phyloP scores from a whole-genome alignment of 2,797 vertebrate genomes.

The Hypotaenidia philippensis region DNA sequence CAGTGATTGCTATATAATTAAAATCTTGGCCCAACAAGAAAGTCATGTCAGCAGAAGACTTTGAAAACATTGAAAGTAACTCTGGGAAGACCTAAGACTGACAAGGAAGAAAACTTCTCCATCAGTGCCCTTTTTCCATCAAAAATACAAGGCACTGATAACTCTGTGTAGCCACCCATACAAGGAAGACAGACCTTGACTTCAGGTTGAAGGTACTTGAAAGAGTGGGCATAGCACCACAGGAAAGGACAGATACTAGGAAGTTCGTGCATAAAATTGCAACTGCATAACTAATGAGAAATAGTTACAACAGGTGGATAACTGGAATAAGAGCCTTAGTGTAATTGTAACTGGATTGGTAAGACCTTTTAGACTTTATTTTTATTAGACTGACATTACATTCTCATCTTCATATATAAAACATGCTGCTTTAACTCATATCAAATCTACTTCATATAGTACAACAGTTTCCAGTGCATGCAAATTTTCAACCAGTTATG shows the following conservation, averaged over 20 bases:
- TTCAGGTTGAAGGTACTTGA: not conserved
- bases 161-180: not conserved
- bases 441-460: not conserved
- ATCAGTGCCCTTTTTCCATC: not conserved
- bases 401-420: not conserved
- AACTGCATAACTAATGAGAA: not conserved
- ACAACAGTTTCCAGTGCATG: not conserved
- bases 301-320: not conserved
- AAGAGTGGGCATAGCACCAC: not conserved
- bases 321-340: not conserved
- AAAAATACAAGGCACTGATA: not conserved
- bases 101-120: not conserved
- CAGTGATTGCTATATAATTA: not conserved
- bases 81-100: not conserved
- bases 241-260: not conserved
- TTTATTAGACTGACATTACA: not conserved
- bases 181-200: not conserved
- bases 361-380: not conserved
- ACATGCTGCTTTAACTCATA: not conserved
- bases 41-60: not conserved
- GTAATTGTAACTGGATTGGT: not conserved
- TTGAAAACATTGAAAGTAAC: not conserved
- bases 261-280: not conserved
- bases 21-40: not conserved
- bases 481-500: not conserved